Evolutionary conservation across 92 coral and sea anemone genomes (phyloP).

Genomic region (Siderastrea radians): DNA sequence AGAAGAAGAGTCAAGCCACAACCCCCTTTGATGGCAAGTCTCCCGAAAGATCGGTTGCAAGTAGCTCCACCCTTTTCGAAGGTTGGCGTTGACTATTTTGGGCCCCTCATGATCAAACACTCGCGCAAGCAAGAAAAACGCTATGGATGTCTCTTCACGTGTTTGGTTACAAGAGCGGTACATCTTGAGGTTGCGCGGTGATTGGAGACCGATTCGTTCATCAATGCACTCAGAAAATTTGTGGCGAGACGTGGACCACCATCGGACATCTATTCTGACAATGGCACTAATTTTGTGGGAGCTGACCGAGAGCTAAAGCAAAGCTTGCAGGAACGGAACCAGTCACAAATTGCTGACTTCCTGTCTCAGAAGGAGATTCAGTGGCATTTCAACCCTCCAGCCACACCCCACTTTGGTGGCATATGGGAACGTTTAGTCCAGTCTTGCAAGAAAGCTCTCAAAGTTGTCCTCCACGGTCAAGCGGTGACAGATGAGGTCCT

Average conservation of each 20-base stretch:
- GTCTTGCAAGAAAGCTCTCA: conserved; percentile 49
- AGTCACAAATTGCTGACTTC: too few relatives aligned
- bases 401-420: conserved; percentile 8
- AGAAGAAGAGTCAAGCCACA: conserved; percentile 22
- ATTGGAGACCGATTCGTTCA: conserved; percentile 8
- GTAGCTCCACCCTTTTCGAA: conserved; percentile 33
- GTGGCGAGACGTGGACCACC: conserved; percentile 32
- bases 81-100: conserved; percentile 63
- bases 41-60: conserved; percentile 47
- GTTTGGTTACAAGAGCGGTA: conserved; percentile 46
- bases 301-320: conserved; percentile 53
- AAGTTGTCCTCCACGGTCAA: neutral
- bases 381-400: too few relatives aligned
- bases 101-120: conserved; percentile 42
- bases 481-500: too few relatives aligned
- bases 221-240: conserved; percentile 26
- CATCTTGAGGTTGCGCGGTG: conserved; percentile 48
- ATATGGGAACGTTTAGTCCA: conserved; percentile 62
- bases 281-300: conserved; percentile 55
- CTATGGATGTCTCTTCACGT: conserved; percentile 55
- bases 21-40: conserved; percentile 44
- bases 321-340: conserved; percentile 43
- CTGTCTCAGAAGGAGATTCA: too few relatives aligned
- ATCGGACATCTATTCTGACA: conserved; percentile 18
- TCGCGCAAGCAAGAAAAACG: conserved; percentile 41